Percentiles rank a stretch among this genome's conserved stretches.
These are phyloP conservation scores for Sparus aurata DNA, from an alignment of 2,797 vertebrate genomes.

Conservation along the genomic window DNA sequence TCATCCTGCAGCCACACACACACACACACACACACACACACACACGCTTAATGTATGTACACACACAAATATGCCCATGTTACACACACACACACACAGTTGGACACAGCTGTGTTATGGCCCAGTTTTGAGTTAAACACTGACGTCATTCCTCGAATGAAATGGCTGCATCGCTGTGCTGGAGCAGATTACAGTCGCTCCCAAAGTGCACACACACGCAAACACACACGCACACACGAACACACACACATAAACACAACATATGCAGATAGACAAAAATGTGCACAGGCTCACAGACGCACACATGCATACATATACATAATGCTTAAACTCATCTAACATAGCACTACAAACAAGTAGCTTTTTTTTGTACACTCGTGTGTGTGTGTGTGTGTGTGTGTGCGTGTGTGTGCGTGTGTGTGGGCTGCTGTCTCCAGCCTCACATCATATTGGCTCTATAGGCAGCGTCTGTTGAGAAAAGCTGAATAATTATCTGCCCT, in stretches of 20 bases:
- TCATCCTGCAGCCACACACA: neutral
- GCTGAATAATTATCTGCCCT: conserved; percentile 51
- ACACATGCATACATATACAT: neutral
- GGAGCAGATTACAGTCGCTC: conserved; percentile 21
- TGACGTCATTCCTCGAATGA: conserved; percentile 42
- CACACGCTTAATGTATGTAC: neutral
- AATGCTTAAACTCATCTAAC: neutral
- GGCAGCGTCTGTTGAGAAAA: conserved; percentile 51
- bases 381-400: conserved; percentile 24
- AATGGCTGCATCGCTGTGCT: neutral
- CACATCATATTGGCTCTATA: conserved; percentile 39
- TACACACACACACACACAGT: conserved; percentile 2
- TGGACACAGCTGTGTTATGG: conserved; percentile 41
- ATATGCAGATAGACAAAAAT: neutral
- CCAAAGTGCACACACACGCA: conserved; percentile 13
- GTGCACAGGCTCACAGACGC: neutral
- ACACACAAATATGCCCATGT: neutral
- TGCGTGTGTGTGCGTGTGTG: neutral
- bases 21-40: neutral
- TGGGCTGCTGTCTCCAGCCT: conserved; percentile 9
- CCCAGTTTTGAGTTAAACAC: conserved; percentile 52
- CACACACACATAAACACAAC: neutral
- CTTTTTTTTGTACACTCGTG: neutral
- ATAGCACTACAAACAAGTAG: conserved; percentile 1
- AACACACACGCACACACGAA: neutral